These are phyloP conservation scores for Erythrolamprus reginae DNA, from an alignment of 2,113 vertebrate species.

Conservation along the genomic window DNA sequence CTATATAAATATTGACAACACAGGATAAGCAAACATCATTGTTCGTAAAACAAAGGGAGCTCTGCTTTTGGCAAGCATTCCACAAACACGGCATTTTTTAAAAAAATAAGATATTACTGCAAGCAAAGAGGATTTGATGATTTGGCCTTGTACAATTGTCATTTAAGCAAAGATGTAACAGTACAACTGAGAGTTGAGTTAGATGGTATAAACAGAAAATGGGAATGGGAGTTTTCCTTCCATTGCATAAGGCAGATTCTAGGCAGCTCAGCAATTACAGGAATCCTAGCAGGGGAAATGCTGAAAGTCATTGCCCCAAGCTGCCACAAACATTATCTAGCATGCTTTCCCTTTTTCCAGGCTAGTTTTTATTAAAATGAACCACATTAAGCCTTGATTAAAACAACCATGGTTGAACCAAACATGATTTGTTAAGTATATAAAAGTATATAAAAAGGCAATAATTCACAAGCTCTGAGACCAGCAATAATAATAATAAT, in stretches of 20 bases:
- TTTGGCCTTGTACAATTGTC: background rate
- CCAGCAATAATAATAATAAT: no score
- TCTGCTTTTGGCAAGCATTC: background rate
- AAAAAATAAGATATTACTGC: rapidly evolving
- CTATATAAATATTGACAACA: background rate
- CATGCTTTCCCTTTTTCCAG: background rate
- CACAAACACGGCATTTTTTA: background rate
- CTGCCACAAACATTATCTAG: background rate
- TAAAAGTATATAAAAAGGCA: background rate
- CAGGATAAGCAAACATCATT: background rate
- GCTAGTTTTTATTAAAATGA: background rate
- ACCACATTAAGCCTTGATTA: background rate
- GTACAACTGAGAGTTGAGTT: background rate
- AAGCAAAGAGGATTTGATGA: background rate
- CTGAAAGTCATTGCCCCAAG: background rate
- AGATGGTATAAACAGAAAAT: background rate
- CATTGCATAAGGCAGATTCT: background rate
- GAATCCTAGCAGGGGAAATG: background rate
- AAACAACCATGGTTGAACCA: background rate
- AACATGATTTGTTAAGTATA: background rate
- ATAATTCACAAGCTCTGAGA: background rate
- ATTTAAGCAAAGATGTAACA: background rate
- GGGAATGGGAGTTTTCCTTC: background rate
- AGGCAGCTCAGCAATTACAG: background rate
- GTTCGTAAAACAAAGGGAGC: background rate